Evolutionary conservation across 2,888 invertebrate species (phyloP).

Genomic region (Rhyacophila evoluta): DNA sequence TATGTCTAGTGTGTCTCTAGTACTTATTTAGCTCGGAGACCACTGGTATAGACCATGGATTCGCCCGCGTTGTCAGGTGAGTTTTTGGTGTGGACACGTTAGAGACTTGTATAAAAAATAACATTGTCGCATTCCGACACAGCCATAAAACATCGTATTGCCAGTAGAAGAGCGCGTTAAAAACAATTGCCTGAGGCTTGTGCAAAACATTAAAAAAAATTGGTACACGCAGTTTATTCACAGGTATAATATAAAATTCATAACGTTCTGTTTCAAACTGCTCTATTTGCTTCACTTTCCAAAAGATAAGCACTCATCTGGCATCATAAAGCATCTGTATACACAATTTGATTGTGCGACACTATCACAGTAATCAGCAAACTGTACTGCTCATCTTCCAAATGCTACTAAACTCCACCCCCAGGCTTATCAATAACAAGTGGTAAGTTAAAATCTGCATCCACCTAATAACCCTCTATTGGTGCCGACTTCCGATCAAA

Average conservation of each 20-base stretch:
- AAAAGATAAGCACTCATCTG: not conserved
- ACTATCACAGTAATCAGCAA: not conserved
- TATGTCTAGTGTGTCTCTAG: too few species aligned
- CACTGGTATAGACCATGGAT: too few species aligned
- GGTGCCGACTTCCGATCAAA: too few species aligned
- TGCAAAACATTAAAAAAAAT: not conserved
- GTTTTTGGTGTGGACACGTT: too few species aligned
- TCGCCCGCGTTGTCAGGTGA: too few species aligned
- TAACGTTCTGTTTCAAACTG: not conserved
- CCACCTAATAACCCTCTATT: too few species aligned
- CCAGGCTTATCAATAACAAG: too few species aligned
- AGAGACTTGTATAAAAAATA: too few species aligned
- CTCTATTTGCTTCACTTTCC: not conserved
- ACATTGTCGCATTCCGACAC: too few species aligned
- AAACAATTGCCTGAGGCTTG: not conserved
- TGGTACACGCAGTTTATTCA: not conserved
- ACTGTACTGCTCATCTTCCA: not conserved
- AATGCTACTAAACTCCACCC: not conserved
- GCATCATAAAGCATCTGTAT: not conserved
- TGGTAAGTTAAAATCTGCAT: too few species aligned
- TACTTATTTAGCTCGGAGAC: too few species aligned
- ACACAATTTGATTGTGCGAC: not conserved
- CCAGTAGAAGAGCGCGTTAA: not conserved
- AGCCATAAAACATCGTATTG: not conserved
- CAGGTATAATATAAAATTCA: not conserved